Evolutionary conservation across 2,113 vertebrate genomes (phyloP).

Genomic region (Salvator merianae): DNA sequence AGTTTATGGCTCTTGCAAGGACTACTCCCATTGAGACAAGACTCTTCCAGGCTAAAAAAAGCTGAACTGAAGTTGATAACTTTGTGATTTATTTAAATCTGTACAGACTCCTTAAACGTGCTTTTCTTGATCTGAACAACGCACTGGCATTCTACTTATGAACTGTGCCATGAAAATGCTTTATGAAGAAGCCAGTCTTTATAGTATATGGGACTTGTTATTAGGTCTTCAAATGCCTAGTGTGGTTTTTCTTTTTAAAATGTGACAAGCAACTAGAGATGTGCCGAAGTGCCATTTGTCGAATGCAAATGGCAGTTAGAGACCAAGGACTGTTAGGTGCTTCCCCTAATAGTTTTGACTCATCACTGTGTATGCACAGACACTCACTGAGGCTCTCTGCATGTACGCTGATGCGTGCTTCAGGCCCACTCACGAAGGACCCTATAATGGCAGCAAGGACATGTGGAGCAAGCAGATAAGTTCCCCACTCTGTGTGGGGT

Average conservation of each 20-base stretch:
- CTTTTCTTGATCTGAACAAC: background rate
- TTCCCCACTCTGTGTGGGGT: no score
- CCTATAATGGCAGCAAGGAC: no score
- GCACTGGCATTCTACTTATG: background rate
- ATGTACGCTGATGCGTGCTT: no score
- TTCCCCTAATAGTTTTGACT: no score
- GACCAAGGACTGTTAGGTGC: no score
- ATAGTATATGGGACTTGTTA: background rate
- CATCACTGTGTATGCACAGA: no score
- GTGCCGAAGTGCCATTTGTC: no score
- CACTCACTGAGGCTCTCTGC: no score
- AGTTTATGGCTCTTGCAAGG: background rate
- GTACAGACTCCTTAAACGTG: background rate
- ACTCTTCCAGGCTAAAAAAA: constrained; percentile 9
- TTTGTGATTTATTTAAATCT: constrained; percentile 15
- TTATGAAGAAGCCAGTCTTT: background rate
- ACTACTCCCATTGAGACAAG: background rate
- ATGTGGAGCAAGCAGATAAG: no score
- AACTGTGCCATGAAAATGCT: rapidly evolving
- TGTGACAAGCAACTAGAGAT: background rate
- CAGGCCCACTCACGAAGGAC: no score
- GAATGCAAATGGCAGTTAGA: no score
- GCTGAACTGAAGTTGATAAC: constrained; percentile 21
- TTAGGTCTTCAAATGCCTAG: background rate
- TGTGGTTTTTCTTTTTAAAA: background rate